Conservation (phyloP, 2,888 invertebrate species). For the Rambutsinella grinnellia region DNA sequence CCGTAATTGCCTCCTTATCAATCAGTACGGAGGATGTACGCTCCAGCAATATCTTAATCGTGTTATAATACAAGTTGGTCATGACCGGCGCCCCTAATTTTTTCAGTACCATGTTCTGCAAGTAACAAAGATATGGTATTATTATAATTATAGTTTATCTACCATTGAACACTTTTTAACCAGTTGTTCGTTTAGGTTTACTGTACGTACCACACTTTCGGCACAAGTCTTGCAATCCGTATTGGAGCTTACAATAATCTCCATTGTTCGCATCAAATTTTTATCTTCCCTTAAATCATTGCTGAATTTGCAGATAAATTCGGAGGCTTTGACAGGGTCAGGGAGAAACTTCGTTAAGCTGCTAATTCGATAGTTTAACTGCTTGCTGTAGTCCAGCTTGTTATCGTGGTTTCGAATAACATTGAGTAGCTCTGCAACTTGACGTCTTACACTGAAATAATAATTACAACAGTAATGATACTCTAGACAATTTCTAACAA, state of each 20-base stretch:
- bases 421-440: slow-evolving; percentile 85
- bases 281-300: slow-evolving; percentile 80
- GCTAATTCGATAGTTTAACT: slow-evolving; percentile 71
- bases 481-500: neutral
- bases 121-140: slow-evolving; percentile 56
- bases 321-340: slow-evolving; percentile 91
- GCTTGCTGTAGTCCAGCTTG: slow-evolving; percentile 77
- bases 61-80: slow-evolving; percentile 95
- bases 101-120: slow-evolving; percentile 84
- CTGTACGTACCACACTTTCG: slow-evolving; percentile 74
- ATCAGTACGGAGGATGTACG: slow-evolving; percentile 97
- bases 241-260: slow-evolving; percentile 87
- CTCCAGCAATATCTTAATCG: slow-evolving; percentile 94
- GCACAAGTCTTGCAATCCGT: slow-evolving; percentile 95
- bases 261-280: slow-evolving; percentile 79
- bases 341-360: slow-evolving; percentile 86
- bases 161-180: neutral
- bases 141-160: neutral
- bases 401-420: slow-evolving; percentile 58
- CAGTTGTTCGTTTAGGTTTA: neutral
- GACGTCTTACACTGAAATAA: slow-evolving; percentile 77
- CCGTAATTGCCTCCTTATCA: slow-evolving; percentile 87
- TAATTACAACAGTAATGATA: neutral
- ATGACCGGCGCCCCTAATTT: slow-evolving; percentile 94
- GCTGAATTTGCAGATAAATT: slow-evolving; percentile 88